Base-by-base conservation (phyloP, 1,140 invertebrate genomes). In the Drosophila eugracilis region DNA sequence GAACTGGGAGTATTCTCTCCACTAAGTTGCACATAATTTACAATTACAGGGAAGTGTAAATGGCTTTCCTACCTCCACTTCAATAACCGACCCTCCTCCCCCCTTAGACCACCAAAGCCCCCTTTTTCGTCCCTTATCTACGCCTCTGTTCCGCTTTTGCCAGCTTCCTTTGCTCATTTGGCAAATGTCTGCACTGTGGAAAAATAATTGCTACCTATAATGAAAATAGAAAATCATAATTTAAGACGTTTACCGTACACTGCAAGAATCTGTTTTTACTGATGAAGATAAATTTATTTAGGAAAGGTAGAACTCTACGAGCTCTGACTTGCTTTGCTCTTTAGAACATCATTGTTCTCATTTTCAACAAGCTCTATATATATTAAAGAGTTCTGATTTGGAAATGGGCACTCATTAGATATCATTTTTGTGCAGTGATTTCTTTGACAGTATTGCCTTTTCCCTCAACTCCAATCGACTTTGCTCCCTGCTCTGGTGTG, bases 41-140 rank as follows among this genome's bases (percentile, higher is more conserved):
- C 80, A 79, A 79, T 85, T 85, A 85, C 58, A 49, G 48, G n/a
- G 53, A 83, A 80, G 78, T 81, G 67, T 76, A 84, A 76, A 76
- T 84, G 75, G 70, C 74, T 75, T 71, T 77, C 47, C 49, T 63
- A 37, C 67, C 55, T 50, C 62, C 32, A 15, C 21, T 7, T 14
- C 41, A 19, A 9, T 2, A 9, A 3, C 28, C 9, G 28, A 6
- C 37, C 15, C 37, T n/a, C n/a, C n/a, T n/a, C n/a, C n/a, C n/a
- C n/a, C n/a, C n/a, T n/a, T n/a, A n/a, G n/a, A n/a, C n/a, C n/a
- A n/a, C 3, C 15, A 5, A 10, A 3, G 12, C 53, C 32, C 22
- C 14, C 28, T 22, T 42, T 42, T 42, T 26, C 1, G 19, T 14
- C 24, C 24, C 39, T 5, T 21, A 24, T 22, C 28, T 15, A 32